A percentile compares a stretch with the other conserved stretches of the same genome.
These are phyloP conservation scores for Vanessa atalanta DNA, from an alignment of 1,140 invertebrate genomes.

Conservation along the genomic window DNA sequence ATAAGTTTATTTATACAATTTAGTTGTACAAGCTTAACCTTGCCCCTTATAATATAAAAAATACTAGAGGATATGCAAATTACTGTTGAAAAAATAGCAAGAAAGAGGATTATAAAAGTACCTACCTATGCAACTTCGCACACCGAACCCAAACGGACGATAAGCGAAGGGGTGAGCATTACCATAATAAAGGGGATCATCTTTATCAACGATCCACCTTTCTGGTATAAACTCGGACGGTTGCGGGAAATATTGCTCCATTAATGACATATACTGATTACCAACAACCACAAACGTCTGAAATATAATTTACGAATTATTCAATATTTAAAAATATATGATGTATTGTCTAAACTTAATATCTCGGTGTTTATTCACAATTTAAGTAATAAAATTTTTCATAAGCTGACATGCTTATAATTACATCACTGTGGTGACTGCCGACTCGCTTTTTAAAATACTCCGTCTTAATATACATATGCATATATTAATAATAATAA, in stretches of 20 bases:
- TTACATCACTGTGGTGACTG: too few species aligned
- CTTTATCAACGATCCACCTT: constrained; percentile 78
- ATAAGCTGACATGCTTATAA: too few species aligned
- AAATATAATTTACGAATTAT: constrained; percentile 15
- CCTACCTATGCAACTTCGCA: constrained; percentile 79
- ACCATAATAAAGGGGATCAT: constrained; percentile 64
- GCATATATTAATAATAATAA: too few species aligned
- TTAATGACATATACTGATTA: constrained; percentile 71
- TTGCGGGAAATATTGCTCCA: constrained; percentile 77
- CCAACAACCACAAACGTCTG: constrained; percentile 49
- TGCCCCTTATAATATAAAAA: too few species aligned
- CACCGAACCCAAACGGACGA: constrained; percentile 83
- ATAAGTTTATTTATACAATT: too few species aligned
- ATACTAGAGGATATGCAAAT: background rate
- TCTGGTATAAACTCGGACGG: constrained; percentile 82
- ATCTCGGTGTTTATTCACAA: background rate
- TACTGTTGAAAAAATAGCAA: background rate
- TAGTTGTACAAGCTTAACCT: background rate
- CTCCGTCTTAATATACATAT: too few species aligned
- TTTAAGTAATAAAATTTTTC: too few species aligned
- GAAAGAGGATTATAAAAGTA: background rate
- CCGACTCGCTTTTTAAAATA: too few species aligned
- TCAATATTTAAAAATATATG: too few species aligned
- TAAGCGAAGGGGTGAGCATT: constrained; percentile 81
- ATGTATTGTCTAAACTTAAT: background rate